These are phyloP conservation scores for Chrysemys picta DNA, from an alignment of 2,113 vertebrate species.

Conservation along the genomic window DNA sequence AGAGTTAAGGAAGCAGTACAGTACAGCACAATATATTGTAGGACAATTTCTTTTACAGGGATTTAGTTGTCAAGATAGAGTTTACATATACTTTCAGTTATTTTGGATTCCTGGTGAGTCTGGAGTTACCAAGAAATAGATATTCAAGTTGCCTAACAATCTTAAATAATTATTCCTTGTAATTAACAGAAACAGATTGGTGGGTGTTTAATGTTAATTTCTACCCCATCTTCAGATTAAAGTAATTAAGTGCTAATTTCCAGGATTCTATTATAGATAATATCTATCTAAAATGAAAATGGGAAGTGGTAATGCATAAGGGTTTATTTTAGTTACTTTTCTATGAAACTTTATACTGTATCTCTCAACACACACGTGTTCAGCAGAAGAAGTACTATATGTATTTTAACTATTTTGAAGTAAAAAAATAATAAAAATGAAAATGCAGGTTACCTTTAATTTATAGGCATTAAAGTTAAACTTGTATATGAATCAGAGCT, in stretches of 20 bases:
- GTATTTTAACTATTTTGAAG: not conserved
- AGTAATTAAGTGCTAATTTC: not conserved
- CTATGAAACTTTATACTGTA: not conserved
- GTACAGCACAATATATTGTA: not conserved
- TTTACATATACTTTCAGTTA: not conserved
- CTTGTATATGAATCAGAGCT: not conserved
- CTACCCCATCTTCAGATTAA: not conserved
- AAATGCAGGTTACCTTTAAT: not conserved
- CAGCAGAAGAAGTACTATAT: not conserved
- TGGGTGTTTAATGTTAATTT: not conserved
- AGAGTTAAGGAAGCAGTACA: not conserved
- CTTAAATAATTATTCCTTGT: not conserved
- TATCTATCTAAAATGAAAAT: not conserved
- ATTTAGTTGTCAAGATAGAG: not conserved
- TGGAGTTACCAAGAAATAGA: not conserved
- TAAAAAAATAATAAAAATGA: not conserved
- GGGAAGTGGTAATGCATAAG: rapidly evolving
- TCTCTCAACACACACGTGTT: not conserved
- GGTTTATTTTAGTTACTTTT: not conserved
- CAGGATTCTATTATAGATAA: not conserved
- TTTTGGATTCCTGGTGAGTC: not conserved
- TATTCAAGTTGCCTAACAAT: not conserved
- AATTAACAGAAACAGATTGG: not conserved
- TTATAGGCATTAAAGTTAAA: not conserved
- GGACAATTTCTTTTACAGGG: not conserved